These are phyloP conservation scores for Orycteropus afer DNA, from an alignment of 2,113 vertebrate species.

Conservation along the genomic window DNA sequence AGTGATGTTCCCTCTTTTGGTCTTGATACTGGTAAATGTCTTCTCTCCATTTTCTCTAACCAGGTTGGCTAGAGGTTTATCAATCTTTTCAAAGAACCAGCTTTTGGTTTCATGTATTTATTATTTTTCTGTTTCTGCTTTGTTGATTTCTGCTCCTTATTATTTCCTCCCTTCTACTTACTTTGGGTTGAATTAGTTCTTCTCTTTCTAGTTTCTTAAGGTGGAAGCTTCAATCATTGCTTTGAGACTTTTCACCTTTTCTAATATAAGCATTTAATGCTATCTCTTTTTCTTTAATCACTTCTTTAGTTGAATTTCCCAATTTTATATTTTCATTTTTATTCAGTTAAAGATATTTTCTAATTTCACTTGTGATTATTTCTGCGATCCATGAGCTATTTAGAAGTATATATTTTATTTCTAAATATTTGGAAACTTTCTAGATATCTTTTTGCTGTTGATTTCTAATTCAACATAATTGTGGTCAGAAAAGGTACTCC, in stretches of 20 bases:
- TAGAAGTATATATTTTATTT: conserved; percentile 3
- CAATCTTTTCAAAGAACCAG: conserved; percentile 3
- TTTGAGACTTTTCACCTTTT: neutral
- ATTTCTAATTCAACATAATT: neutral
- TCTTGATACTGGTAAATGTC: neutral
- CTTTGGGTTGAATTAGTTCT: too few species aligned
- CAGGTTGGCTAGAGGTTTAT: neutral
- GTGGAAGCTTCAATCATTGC: neutral
- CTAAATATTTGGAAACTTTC: neutral
- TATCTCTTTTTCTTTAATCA: neutral
- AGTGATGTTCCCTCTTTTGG: neutral
- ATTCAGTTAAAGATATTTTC: conserved; percentile 10
- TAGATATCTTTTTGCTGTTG: neutral
- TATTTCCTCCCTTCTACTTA: too few species aligned
- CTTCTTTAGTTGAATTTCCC: neutral
- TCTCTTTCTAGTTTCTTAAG: neutral
- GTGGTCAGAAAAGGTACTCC: neutral
- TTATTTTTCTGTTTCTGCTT: neutral
- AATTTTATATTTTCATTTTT: neutral
- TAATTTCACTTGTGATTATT: too few species aligned
- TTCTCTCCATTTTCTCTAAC: neutral
- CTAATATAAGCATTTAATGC: neutral
- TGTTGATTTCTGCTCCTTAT: too few species aligned
- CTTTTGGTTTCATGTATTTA: neutral
- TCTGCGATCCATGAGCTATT: too few species aligned